Evolutionary conservation across 1,140 invertebrate species (phyloP).

Genomic region (Parapsyche elsis): DNA sequence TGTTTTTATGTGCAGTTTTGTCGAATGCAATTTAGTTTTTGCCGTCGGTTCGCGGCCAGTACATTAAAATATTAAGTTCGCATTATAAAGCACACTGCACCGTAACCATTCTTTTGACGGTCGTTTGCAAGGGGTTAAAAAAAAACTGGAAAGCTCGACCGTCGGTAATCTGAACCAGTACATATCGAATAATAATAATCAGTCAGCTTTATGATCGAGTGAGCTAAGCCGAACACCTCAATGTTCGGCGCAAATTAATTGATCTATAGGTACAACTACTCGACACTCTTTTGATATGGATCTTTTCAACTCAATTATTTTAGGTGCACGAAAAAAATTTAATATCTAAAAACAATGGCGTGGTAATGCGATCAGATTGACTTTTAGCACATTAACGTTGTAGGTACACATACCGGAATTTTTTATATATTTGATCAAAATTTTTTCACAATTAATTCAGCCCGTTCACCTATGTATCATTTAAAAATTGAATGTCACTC

Average conservation of each 20-base stretch:
- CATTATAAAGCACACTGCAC: no score
- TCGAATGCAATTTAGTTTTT: no score
- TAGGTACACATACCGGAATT: background rate
- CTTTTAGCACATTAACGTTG: slow-evolving; percentile 1
- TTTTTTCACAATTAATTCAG: background rate
- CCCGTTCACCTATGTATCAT: background rate
- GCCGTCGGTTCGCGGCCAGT: no score
- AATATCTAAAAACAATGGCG: background rate
- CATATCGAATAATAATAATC: background rate
- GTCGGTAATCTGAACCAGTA: no score
- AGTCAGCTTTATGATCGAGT: slow-evolving; percentile 25
- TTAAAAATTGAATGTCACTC: background rate
- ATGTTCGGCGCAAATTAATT: slow-evolving; percentile 31
- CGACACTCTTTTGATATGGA: slow-evolving; percentile 33
- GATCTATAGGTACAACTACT: slow-evolving; percentile 27
- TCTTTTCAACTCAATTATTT: slow-evolving; percentile 40
- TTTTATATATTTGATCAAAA: background rate
- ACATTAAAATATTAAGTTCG: no score
- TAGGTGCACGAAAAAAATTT: background rate
- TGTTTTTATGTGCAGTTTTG: no score
- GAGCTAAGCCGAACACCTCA: background rate
- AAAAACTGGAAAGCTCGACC: no score
- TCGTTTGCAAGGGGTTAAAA: no score
- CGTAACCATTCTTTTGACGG: no score
- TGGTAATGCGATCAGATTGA: slow-evolving; percentile 37